Conservation (phyloP, 2,797 vertebrate species). For the Pangasius macronema region DNA sequence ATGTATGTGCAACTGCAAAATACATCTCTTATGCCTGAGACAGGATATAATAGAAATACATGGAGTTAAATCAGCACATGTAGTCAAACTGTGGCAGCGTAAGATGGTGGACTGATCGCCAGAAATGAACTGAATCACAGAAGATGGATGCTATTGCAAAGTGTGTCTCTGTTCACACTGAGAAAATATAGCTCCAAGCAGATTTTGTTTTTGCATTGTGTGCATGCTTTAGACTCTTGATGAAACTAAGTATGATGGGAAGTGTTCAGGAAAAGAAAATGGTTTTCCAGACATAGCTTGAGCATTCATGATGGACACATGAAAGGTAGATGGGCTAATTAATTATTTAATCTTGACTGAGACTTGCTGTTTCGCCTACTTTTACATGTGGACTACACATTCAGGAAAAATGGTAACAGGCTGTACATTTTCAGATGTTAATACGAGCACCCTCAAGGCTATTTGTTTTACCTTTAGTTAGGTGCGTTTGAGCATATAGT, state of each 20-base stretch:
- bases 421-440: not conserved
- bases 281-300: not conserved
- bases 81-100: not conserved
- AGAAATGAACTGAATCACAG: not conserved
- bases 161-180: not conserved
- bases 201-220: not conserved
- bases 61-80: not conserved
- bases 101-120: not conserved
- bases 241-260: not conserved
- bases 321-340: not conserved
- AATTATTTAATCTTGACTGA: not conserved
- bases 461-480: not conserved
- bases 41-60: not conserved
- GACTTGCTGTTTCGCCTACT: not conserved
- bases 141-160: not conserved
- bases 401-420: not conserved
- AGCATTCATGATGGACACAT: not conserved
- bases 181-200: not conserved
- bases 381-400: not conserved
- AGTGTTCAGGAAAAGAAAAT: not conserved
- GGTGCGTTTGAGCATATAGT: not conserved
- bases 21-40: not conserved
- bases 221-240: not conserved
- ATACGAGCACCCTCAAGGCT: not conserved
- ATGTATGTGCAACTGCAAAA: not conserved